A percentile compares a stretch with the other conserved stretches of the same genome.
Conservation (phyloP, 2,888 invertebrate species). For the Carpatolechia fugitivella region DNA sequence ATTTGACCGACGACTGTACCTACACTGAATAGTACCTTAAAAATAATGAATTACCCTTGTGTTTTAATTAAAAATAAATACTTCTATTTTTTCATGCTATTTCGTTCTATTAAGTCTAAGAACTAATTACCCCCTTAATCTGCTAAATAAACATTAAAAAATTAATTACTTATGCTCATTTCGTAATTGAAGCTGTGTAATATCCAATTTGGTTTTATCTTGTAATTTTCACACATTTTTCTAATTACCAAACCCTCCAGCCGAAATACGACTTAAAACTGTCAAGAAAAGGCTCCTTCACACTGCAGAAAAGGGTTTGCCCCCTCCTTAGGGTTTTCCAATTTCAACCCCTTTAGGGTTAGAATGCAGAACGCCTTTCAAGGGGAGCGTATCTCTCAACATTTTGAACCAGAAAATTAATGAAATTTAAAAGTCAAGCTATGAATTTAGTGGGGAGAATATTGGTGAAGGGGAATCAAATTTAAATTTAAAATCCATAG, state of each 20-base stretch:
- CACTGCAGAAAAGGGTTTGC: not conserved
- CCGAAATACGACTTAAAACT: not conserved
- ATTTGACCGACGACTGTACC: too few species aligned
- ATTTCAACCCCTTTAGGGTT: not conserved
- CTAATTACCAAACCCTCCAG: not conserved
- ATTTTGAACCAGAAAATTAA: slow-evolving; percentile 4
- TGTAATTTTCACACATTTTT: not conserved
- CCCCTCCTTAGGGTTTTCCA: slow-evolving; percentile 1
- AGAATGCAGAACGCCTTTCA: not conserved
- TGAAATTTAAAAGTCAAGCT: not conserved
- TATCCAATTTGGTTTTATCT: too few species aligned
- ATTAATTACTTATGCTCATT: too few species aligned
- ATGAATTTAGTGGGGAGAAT: not conserved
- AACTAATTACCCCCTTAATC: too few species aligned
- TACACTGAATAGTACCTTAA: too few species aligned
- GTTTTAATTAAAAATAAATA: too few species aligned
- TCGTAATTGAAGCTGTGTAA: too few species aligned
- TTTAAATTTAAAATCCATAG: not conserved
- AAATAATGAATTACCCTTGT: too few species aligned
- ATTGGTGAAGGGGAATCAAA: not conserved
- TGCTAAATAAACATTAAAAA: too few species aligned
- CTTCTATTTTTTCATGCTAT: too few species aligned
- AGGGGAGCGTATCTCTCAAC: not conserved
- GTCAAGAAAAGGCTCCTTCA: not conserved
- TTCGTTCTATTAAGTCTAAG: too few species aligned